Base-by-base conservation (phyloP, 1,140 invertebrate species). In the Ericerus pela region DNA sequence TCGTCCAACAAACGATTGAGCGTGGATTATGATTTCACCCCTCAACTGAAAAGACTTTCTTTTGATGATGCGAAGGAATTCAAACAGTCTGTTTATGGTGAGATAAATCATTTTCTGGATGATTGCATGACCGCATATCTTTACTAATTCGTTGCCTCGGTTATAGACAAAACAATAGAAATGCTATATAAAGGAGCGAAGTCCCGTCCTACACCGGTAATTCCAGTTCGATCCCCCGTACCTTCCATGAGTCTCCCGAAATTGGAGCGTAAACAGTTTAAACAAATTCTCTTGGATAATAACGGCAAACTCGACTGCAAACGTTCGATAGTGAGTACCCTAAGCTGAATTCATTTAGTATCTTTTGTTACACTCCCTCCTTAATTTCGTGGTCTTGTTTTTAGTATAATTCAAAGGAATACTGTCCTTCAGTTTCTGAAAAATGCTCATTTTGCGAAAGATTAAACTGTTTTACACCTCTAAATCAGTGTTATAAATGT, bases 361-460 rank as follows among this genome's bases (percentile, higher is more conserved):
- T 41, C 20, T 5, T 16, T 41, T 41, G n/a, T 16, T 16, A 8
- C 5, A 41, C 30, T 8, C 30, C n/a, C 8, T 33, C 8, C n/a
- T 38, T 38, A n/a, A 38, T 24, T 47, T 24, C 22, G 4, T 22
- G 8, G 2, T 38, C 2, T 47, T 10, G 26, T 47, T 47, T 16
- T 47, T 16, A 47, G 41, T 18, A 47, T 47, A 18, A 24, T 10
- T 22, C 10, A 10, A 22, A 24, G 2, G 41, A 47, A 47, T 8
- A 24, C 3, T 14, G 41, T 22, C 4, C 26, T 8, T 12, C 16
- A 4, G 8, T 3, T 12, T 47, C 26, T 14, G 41, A 47, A 8
- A 47, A 47, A 24, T 47, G 41, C 26, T 47, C 41, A 22, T 47
- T 47, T 47, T 47, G 41, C 26, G 41, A 47, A 14, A 47, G 26